Base-by-base conservation (phyloP, 2,113 vertebrate genomes). In the Oplegnathus fasciatus region DNA sequence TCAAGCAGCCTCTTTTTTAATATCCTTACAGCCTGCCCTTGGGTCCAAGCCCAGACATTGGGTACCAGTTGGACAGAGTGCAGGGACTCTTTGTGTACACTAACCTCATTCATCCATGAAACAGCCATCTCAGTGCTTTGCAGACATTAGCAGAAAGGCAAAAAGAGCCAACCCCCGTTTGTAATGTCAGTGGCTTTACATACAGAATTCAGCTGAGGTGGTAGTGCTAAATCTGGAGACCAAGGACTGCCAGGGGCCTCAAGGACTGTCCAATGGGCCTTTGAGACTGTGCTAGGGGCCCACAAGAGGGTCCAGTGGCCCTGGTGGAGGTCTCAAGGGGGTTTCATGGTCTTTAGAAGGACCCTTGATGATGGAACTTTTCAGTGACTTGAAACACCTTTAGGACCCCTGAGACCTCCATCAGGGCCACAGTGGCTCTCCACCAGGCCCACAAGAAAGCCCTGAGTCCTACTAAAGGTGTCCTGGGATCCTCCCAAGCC, bases 91-190 rank as follows among this genome's bases (percentile, higher is more conserved):
- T 84, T 84, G 66, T 82, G 37, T 48, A 54, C 71, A 58, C 72
- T 28, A 69, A 84, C 67, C 55, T 83, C 80, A 50, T 79, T 74
- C 71, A 80, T 81, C 75, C 4, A 24, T 54, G 54, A 80, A 83
- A 75, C 57, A 30, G 5, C 60, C 75, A 32, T 34, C 67, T 84
- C 34, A 69, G 78, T 26, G 9, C 64, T 75, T 48, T 46, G 55
- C n/a, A 75, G 79, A 68, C 72, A 54, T 70, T 46, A 50, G 50
- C 24, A 55, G 40, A 48, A 17, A 86, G 66, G 11, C 17, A 64
- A 30, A 61, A 46, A 81, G 55, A 58, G 48, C 1, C 60, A 28
- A 14, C 8, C 40, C n/a, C 20, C 66, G 7, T 61, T 61, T 44
- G 34, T 13, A 60, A 52, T 50, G 34, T 22, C 28, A 34, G 17